phyloP scores from a whole-genome alignment of 2,797 vertebrate species.

The Anguilla pacifica region DNA sequence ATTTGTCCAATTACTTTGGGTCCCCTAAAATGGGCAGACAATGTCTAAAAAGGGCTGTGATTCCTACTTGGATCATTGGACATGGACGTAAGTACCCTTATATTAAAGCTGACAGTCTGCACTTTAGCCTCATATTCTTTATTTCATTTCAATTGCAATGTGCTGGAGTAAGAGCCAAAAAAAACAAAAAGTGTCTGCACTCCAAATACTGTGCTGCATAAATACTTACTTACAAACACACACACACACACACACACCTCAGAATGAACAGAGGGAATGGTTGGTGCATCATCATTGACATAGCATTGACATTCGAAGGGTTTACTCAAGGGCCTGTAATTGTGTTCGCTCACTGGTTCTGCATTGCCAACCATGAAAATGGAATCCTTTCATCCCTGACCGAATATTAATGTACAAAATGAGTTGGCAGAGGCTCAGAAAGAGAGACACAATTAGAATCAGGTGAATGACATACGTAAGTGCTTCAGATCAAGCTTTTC shows the following conservation, averaged over 20 bases:
- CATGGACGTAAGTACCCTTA: too few species aligned
- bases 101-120: too few species aligned
- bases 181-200: too few species aligned
- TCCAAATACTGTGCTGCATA: background rate
- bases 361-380: slow-evolving; percentile 99
- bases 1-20: too few species aligned
- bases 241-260: background rate
- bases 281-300: slow-evolving; percentile 97
- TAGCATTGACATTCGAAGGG: slow-evolving; percentile 98
- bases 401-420: slow-evolving; percentile 99
- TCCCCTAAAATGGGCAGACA: too few species aligned
- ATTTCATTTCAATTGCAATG: too few species aligned
- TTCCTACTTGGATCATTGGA: too few species aligned
- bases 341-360: slow-evolving; percentile 99
- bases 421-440: slow-evolving; percentile 99
- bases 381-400: slow-evolving; percentile 99
- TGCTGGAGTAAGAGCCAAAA: too few species aligned
- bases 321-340: slow-evolving; percentile 99
- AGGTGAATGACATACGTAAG: slow-evolving; percentile 95
- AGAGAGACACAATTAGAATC: slow-evolving; percentile 96
- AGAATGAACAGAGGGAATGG: slow-evolving; percentile 33
- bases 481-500: slow-evolving; percentile 70
- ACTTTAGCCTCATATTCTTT: too few species aligned
- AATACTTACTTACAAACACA: background rate
- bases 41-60: too few species aligned